Evolutionary conservation across 2,113 vertebrate species (phyloP).

Genomic region (Lota lota): DNA sequence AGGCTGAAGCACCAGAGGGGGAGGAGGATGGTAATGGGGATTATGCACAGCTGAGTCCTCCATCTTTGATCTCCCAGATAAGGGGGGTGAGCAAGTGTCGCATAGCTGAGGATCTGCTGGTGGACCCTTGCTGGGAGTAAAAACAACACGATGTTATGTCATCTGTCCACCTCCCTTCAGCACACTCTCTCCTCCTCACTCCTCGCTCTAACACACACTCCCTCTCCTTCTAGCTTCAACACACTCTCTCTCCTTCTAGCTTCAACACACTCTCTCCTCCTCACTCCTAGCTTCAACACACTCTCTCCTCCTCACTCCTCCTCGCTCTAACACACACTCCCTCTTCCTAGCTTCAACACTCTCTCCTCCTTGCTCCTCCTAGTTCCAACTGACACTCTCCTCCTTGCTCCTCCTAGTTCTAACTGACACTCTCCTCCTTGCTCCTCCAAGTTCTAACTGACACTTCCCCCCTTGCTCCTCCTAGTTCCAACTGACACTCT

Average conservation of each 20-base stretch:
- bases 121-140: conserved; percentile 1
- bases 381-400: not conserved
- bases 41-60: conserved; percentile 56
- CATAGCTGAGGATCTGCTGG: conserved; percentile 54
- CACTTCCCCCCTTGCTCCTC: no score
- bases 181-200: conserved; percentile 6
- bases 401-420: not conserved
- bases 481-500: not conserved
- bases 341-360: conserved; percentile 4
- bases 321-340: not conserved
- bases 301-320: not conserved
- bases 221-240: not conserved
- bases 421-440: not conserved
- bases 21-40: not conserved
- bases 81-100: conserved; percentile 41
- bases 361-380: conserved; percentile 1
- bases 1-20: not conserved
- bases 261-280: not conserved
- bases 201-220: not conserved
- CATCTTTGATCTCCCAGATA: conserved; percentile 62
- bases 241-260: conserved; percentile 4
- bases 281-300: not conserved
- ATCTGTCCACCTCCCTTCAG: conserved; percentile 1
- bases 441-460: no score
- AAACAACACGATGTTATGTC: conserved; percentile 26